These are phyloP conservation scores for Natator depressus DNA, from an alignment of 2,113 vertebrate species.

Conservation along the genomic window DNA sequence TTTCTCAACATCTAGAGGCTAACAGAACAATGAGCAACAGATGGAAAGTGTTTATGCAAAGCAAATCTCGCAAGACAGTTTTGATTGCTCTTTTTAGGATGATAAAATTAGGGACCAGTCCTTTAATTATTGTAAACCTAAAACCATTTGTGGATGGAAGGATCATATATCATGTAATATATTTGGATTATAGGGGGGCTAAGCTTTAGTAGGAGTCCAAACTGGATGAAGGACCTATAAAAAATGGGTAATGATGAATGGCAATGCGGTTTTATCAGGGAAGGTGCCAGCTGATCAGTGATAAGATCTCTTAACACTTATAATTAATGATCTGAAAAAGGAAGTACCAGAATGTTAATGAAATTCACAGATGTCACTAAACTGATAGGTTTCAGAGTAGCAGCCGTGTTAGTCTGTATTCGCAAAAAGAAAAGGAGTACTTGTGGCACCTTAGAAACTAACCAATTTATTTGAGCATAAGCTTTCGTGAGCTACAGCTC, in stretches of 20 bases:
- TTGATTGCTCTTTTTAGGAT: background rate
- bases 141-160: accelerated
- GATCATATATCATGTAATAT: background rate
- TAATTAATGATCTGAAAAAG: background rate
- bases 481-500: too few relatives aligned
- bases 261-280: background rate
- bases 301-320: background rate
- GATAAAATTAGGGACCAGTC: background rate
- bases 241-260: background rate
- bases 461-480: too few relatives aligned
- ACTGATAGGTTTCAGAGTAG: too few relatives aligned
- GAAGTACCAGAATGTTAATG: background rate
- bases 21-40: background rate
- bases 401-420: too few relatives aligned
- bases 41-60: background rate
- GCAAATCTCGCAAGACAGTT: accelerated
- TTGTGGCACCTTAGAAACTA: too few relatives aligned
- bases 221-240: background rate
- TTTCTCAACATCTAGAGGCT: background rate
- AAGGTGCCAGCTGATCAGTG: background rate
- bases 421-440: too few relatives aligned
- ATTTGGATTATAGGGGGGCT: background rate
- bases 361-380: background rate
- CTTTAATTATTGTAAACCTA: background rate
- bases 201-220: background rate